A percentile compares a stretch with the other conserved stretches of the same genome.
phyloP scores from a whole-genome alignment of 2,797 vertebrate genomes.

The Strix occidentalis region DNA sequence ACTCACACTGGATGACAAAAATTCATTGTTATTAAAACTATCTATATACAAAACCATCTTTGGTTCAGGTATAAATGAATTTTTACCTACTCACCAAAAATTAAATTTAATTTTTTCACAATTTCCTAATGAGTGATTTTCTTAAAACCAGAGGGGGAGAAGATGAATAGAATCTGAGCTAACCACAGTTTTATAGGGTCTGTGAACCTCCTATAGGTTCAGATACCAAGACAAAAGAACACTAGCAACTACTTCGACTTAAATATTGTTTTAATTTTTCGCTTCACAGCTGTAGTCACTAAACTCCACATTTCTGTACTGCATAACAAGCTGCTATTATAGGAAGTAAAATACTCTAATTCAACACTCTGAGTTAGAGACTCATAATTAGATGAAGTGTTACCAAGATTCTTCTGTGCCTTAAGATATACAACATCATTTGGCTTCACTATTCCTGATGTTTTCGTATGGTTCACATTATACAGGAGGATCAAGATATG shows the following conservation, averaged over 20 bases:
- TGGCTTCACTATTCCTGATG: constrained; percentile 11
- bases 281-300: constrained; percentile 39
- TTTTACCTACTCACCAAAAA: not conserved
- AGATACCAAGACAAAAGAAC: constrained; percentile 15
- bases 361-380: not conserved
- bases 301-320: constrained; percentile 30
- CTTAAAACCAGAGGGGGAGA: not conserved
- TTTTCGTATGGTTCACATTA: constrained; percentile 11
- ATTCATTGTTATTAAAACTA: not conserved
- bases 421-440: not conserved
- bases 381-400: constrained; percentile 19
- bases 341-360: constrained; percentile 42
- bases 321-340: constrained; percentile 47
- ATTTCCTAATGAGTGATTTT: not conserved
- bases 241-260: not conserved
- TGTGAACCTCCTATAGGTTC: not conserved
- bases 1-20: not conserved
- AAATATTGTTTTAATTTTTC: constrained; percentile 33
- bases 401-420: not conserved
- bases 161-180: not conserved
- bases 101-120: not conserved
- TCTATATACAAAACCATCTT: not conserved
- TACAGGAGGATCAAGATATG: not conserved
- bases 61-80: not conserved
- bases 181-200: not conserved